A percentile compares a stretch with the other conserved stretches of the same genome.
Evolutionary conservation across 35 echinoderm and acorn worm genomes (phyloP).

Genomic region (Heliocidaris tuberculata): DNA sequence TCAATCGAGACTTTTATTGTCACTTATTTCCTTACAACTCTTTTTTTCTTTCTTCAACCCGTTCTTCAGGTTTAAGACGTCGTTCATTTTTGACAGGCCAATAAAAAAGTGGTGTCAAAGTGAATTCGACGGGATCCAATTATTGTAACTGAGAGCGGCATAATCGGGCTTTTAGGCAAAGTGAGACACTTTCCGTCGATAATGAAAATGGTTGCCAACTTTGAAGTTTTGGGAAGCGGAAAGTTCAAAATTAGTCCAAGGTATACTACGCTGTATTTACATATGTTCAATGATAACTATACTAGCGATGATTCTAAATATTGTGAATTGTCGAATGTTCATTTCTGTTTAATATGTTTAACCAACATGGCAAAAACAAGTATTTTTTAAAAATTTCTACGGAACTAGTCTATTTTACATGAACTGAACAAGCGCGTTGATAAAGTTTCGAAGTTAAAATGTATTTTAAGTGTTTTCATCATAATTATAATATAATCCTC

Average conservation of each 20-base stretch:
- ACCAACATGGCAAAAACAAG: too few species aligned
- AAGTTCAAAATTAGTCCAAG: not conserved
- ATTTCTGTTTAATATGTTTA: too few species aligned
- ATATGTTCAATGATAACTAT: not conserved
- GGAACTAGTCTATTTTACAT: too few species aligned
- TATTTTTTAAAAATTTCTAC: too few species aligned
- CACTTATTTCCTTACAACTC: not conserved
- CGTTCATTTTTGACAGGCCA: not conserved
- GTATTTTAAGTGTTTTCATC: too few species aligned
- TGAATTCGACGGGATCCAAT: not conserved
- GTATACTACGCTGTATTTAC: not conserved
- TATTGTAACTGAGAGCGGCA: not conserved
- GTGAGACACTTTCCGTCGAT: not conserved
- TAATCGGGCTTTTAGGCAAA: not conserved
- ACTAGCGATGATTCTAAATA: too few species aligned
- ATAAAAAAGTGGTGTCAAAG: not conserved
- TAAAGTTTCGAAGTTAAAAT: too few species aligned
- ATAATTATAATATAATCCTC: too few species aligned
- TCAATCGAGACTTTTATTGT: constrained; percentile 11
- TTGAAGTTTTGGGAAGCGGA: not conserved
- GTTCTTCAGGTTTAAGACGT: not conserved
- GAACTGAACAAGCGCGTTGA: too few species aligned
- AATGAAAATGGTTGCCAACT: not conserved
- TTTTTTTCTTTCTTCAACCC: not conserved
- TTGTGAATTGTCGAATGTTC: too few species aligned